Percentiles rank a stretch among this genome's conserved stretches.
phyloP scores from a whole-genome alignment of 1,140 invertebrate species.

The Neuroterus valhalla region DNA sequence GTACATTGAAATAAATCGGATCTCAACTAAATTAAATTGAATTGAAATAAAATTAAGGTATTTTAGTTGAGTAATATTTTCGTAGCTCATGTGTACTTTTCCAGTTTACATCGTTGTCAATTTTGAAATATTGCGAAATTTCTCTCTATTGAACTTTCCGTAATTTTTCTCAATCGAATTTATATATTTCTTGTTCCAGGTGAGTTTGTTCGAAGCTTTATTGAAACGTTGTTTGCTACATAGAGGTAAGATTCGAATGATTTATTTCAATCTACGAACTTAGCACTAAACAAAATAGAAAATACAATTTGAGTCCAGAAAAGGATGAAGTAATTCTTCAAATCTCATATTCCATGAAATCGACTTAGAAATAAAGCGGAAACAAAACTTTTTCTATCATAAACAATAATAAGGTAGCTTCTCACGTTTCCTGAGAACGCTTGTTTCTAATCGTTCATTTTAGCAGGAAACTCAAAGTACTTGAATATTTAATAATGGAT shows the following conservation, averaged over 20 bases:
- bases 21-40: no score
- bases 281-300: no score
- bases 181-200: constrained; percentile 6
- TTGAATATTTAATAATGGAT: constrained; percentile 28
- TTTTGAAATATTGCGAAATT: no score
- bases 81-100: no score
- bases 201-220: neutral
- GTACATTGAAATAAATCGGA: no score
- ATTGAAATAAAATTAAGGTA: no score
- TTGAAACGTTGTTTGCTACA: neutral
- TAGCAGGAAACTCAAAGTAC: constrained; percentile 12
- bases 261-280: neutral
- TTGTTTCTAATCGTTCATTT: constrained; percentile 9
- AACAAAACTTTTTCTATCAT: neutral
- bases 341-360: neutral
- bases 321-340: no score
- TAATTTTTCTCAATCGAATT: neutral
- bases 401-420: neutral
- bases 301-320: no score
- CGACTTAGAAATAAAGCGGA: neutral
- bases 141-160: neutral
- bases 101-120: no score
- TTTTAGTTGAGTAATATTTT: no score
- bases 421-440: neutral
- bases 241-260: neutral